Evolutionary conservation across 2,888 invertebrate genomes (phyloP).

Genomic region (Luperina testacea): DNA sequence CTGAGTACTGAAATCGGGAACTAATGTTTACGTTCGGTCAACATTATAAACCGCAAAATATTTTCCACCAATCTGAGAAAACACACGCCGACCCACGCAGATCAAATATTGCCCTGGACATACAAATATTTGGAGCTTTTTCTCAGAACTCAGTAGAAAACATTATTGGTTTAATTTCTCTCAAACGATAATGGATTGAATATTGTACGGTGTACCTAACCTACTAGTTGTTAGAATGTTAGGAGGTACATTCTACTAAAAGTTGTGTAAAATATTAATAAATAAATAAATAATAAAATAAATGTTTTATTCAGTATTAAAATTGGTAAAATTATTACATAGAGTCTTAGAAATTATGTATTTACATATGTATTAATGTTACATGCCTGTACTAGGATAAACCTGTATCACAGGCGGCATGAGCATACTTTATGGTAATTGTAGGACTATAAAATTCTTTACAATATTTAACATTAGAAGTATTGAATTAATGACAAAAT

Average conservation of each 20-base stretch:
- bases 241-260: background rate
- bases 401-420: too few relatives aligned
- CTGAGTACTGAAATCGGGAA: slow-evolving; percentile 19
- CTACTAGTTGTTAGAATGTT: background rate
- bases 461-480: too few relatives aligned
- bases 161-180: background rate
- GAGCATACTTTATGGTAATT: too few relatives aligned
- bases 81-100: slow-evolving; percentile 11
- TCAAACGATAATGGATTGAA: slow-evolving; percentile 1
- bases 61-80: slow-evolving; percentile 45
- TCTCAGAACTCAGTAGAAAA: slow-evolving; percentile 9
- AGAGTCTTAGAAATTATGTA: too few relatives aligned
- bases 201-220: background rate
- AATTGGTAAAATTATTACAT: too few relatives aligned
- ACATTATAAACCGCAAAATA: slow-evolving; percentile 38
- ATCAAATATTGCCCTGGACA: slow-evolving; percentile 21
- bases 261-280: slow-evolving; percentile 1
- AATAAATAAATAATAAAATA: too few relatives aligned
- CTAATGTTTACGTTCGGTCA: slow-evolving; percentile 41
- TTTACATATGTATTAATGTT: too few relatives aligned
- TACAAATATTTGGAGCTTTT: slow-evolving; percentile 23
- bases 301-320: too few relatives aligned
- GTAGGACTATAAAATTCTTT: too few relatives aligned
- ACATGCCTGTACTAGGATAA: too few relatives aligned
- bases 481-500: too few relatives aligned